These are phyloP conservation scores for Cyrtodaria siliqua DNA, from an alignment of 2,888 invertebrate species.

Conservation along the genomic window DNA sequence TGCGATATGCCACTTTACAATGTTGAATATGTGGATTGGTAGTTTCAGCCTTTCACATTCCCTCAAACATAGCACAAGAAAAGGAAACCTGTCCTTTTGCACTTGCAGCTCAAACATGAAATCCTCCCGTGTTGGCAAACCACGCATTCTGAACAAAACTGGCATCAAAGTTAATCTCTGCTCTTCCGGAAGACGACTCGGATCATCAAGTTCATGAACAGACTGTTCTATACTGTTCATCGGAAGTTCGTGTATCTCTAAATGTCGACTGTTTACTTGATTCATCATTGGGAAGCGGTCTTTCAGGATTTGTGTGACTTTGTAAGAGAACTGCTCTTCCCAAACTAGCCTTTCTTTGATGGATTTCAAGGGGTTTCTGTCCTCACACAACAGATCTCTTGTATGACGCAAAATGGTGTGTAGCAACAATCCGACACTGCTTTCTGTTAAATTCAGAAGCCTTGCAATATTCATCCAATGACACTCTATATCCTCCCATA, in stretches of 20 bases:
- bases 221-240: constrained; percentile 3
- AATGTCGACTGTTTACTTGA: not conserved
- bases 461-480: constrained; percentile 18
- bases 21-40: constrained; percentile 21
- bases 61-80: constrained; percentile 31
- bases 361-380: not conserved
- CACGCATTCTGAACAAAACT: constrained; percentile 38
- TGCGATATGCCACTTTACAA: constrained; percentile 57
- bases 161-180: not conserved
- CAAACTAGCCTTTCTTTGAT: constrained; percentile 2
- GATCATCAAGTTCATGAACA: constrained; percentile 15
- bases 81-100: constrained; percentile 15
- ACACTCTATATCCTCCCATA: not conserved
- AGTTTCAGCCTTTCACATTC: constrained; percentile 17
- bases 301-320: constrained; percentile 3
- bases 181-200: not conserved
- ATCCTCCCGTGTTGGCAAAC: constrained; percentile 9
- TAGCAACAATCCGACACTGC: constrained; percentile 9
- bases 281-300: constrained; percentile 16
- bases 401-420: constrained; percentile 11
- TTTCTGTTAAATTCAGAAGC: not conserved
- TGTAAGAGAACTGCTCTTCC: constrained; percentile 14
- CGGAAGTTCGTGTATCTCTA: not conserved
- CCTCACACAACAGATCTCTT: constrained; percentile 9
- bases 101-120: constrained; percentile 32